These are phyloP conservation scores for Drosophila mercatorum DNA, from an alignment of 2,888 invertebrate species.

Conservation along the genomic window DNA sequence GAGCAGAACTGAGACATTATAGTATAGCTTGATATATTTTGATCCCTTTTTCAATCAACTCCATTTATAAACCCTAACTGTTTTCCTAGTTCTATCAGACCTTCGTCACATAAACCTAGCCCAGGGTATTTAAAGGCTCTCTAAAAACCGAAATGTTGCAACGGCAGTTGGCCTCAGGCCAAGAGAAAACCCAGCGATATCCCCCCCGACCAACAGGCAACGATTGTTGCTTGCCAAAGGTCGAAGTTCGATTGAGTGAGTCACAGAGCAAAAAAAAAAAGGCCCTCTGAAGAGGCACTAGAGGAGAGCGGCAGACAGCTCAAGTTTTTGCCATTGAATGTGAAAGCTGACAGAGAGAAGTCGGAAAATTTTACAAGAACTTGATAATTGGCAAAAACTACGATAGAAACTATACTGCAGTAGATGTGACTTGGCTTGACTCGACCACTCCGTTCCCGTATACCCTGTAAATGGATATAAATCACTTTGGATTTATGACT, in stretches of 20 bases:
- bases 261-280: conserved; percentile 22
- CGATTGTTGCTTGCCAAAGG: conserved; percentile 57
- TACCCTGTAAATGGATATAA: conserved; percentile 1
- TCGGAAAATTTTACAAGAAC: conserved; percentile 17
- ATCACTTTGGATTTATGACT: conserved; percentile 17
- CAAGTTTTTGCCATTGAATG: conserved; percentile 42
- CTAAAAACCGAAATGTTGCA: neutral
- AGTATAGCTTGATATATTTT: no score
- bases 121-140: conserved; percentile 7
- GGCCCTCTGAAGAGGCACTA: conserved; percentile 1
- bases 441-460: neutral
- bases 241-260: conserved; percentile 64
- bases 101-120: no score
- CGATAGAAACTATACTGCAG: conserved; percentile 47
- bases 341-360: conserved; percentile 40
- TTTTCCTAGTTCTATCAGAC: neutral
- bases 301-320: conserved; percentile 14
- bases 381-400: conserved; percentile 57
- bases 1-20: no score
- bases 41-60: neutral
- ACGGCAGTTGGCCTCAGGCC: conserved; percentile 30
- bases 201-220: conserved; percentile 1
- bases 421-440: neutral
- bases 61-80: neutral
- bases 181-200: neutral